These are phyloP conservation scores for Coenobita brevimanus DNA, from an alignment of 1,140 invertebrate species.

Conservation along the genomic window DNA sequence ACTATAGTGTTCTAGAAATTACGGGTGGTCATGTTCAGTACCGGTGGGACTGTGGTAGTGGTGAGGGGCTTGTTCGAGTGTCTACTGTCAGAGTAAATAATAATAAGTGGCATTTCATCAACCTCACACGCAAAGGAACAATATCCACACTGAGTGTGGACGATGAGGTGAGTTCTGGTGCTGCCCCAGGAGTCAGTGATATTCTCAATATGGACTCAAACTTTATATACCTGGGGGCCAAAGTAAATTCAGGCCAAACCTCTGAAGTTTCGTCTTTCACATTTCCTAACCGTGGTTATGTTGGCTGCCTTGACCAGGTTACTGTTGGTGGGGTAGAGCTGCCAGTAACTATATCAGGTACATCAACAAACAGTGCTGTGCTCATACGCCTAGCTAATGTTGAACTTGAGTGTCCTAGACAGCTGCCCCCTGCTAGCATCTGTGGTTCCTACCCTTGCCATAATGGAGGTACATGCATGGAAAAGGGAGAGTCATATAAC, in stretches of 20 bases:
- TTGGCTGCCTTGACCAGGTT: conserved; percentile 94
- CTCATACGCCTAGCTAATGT: conserved; percentile 81
- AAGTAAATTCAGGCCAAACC: conserved; percentile 77
- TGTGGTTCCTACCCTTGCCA: conserved; percentile 91
- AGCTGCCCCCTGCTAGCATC: conserved; percentile 80
- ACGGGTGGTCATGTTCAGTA: conserved; percentile 90
- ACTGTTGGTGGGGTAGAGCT: conserved; percentile 84
- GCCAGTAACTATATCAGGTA: conserved; percentile 80
- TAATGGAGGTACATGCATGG: conserved; percentile 88
- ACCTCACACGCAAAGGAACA: conserved; percentile 64
- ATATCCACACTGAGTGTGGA: conserved; percentile 65
- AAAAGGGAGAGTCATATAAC: conserved; percentile 77
- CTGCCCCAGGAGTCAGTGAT: conserved; percentile 86
- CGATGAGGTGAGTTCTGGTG: conserved; percentile 74
- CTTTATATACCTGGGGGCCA: conserved; percentile 88
- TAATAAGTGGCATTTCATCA: conserved; percentile 91
- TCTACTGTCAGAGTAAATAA: conserved; percentile 85
- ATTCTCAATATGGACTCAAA: conserved; percentile 89
- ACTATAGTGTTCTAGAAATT: conserved; percentile 92
- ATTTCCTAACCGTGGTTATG: conserved; percentile 79
- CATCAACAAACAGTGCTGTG: conserved; percentile 43
- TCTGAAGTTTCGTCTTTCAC: conserved; percentile 43
- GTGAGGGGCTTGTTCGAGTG: conserved; percentile 87
- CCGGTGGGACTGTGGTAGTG: conserved; percentile 91
- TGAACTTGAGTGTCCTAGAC: conserved; percentile 83